Evolutionary conservation across 2,888 invertebrate genomes (phyloP).

Genomic region (Hirtodrosophila confusa): DNA sequence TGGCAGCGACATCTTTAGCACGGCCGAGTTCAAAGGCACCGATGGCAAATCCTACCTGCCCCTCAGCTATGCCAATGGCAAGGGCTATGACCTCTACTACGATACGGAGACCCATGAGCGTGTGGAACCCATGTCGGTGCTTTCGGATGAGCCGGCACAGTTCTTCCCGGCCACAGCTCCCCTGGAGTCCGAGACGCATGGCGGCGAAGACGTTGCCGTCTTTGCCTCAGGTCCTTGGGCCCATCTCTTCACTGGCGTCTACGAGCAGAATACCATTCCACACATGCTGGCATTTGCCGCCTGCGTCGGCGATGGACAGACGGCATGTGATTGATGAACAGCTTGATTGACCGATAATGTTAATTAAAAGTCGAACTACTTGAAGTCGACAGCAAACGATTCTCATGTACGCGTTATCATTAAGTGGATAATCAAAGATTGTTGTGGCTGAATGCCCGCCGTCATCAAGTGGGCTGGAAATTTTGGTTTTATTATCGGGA

Average conservation of each 20-base stretch:
- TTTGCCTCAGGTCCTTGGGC: slow-evolving; percentile 92
- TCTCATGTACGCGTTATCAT: slow-evolving; percentile 47
- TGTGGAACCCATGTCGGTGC: slow-evolving; percentile 62
- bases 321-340: slow-evolving; percentile 73
- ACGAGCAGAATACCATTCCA: slow-evolving; percentile 92
- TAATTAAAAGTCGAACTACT: slow-evolving; percentile 42
- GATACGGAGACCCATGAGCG: slow-evolving; percentile 69
- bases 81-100: slow-evolving; percentile 85
- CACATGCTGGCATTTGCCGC: slow-evolving; percentile 90
- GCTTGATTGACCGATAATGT: slow-evolving; percentile 29
- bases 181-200: slow-evolving; percentile 87
- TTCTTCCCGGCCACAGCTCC: slow-evolving; percentile 86
- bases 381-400: slow-evolving; percentile 34
- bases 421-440: slow-evolving; percentile 42
- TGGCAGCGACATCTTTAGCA: slow-evolving; percentile 78
- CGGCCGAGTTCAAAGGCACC: slow-evolving; percentile 79
- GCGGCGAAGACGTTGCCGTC: slow-evolving; percentile 92
- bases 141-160: slow-evolving; percentile 38
- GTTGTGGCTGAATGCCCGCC: background rate
- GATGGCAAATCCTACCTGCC: slow-evolving; percentile 88
- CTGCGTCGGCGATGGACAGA: slow-evolving; percentile 88
- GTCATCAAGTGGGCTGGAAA: background rate
- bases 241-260: slow-evolving; percentile 91
- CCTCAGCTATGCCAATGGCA: slow-evolving; percentile 90
- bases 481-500: background rate